phyloP scores from a whole-genome alignment of 2,888 invertebrate genomes.

The Copidosoma aretas region DNA sequence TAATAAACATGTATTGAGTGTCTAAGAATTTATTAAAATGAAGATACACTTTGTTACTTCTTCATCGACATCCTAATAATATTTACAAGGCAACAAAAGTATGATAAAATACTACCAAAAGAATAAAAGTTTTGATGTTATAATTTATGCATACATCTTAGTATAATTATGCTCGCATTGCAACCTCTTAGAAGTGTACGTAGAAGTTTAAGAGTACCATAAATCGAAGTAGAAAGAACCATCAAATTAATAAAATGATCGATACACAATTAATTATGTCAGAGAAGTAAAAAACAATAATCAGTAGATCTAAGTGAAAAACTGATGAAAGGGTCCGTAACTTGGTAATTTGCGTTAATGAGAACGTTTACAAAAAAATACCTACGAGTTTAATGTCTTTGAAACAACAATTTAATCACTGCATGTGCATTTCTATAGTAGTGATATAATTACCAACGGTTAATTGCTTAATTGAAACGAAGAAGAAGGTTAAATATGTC shows the following conservation, averaged over 20 bases:
- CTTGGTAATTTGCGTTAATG: slow-evolving; percentile 36
- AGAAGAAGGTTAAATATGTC: not conserved
- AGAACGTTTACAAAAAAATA: slow-evolving; percentile 26
- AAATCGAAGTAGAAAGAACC: slow-evolving; percentile 15
- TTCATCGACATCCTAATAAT: slow-evolving; percentile 25
- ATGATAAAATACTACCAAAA: slow-evolving; percentile 11
- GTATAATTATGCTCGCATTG: slow-evolving; percentile 33
- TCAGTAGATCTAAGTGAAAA: slow-evolving; percentile 21
- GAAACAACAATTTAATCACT: slow-evolving; percentile 18
- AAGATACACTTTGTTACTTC: slow-evolving; percentile 26
- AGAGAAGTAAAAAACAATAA: slow-evolving; percentile 22
- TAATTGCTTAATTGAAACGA: slow-evolving; percentile 32
- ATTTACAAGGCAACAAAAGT: slow-evolving; percentile 8
- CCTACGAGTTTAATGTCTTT: slow-evolving; percentile 28
- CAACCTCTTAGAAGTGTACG: slow-evolving; percentile 30
- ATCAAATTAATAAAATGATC: slow-evolving; percentile 8
- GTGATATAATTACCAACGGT: slow-evolving; percentile 24
- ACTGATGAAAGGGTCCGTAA: slow-evolving; percentile 28
- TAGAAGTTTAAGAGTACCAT: slow-evolving; percentile 14
- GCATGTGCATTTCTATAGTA: slow-evolving; percentile 32
- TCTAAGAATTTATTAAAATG: slow-evolving; percentile 9
- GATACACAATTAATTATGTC: slow-evolving; percentile 6
- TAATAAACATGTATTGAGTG: slow-evolving; percentile 29
- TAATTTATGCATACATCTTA: slow-evolving; percentile 26
- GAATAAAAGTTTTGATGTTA: slow-evolving; percentile 27